Conservation (phyloP, 2,888 invertebrate genomes). For the Thecocarcelia acutangulata region DNA sequence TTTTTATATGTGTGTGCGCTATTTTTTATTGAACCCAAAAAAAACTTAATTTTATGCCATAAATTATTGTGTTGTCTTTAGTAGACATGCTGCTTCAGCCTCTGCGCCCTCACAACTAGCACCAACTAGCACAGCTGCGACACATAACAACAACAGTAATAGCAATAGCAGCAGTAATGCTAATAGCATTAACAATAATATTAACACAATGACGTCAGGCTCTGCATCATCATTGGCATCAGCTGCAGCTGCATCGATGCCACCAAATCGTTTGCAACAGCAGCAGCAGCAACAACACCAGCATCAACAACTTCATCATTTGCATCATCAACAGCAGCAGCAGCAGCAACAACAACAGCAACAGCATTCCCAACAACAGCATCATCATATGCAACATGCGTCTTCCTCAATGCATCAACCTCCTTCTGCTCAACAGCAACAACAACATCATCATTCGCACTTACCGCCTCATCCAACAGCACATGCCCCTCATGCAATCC, state of each 20-base stretch:
- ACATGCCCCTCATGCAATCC: slow-evolving; percentile 66
- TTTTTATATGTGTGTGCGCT: slow-evolving; percentile 61
- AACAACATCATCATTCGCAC: slow-evolving; percentile 69
- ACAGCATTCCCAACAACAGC: slow-evolving; percentile 71
- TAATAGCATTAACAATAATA: slow-evolving; percentile 47
- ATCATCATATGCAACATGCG: slow-evolving; percentile 73
- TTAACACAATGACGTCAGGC: slow-evolving; percentile 43
- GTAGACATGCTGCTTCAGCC: slow-evolving; percentile 60
- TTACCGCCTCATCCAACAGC: slow-evolving; percentile 71
- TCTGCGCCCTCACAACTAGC: slow-evolving; percentile 51
- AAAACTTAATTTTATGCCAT: slow-evolving; percentile 58
- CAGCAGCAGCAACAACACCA: slow-evolving; percentile 46
- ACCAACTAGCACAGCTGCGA: slow-evolving; percentile 45
- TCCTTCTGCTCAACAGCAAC: slow-evolving; percentile 60
- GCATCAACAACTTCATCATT: slow-evolving; percentile 57
- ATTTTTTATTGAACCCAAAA: slow-evolving; percentile 15
- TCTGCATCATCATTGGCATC: slow-evolving; percentile 59
- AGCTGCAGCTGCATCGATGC: slow-evolving; percentile 36
- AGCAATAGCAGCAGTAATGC: slow-evolving; percentile 20
- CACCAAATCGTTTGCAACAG: slow-evolving; percentile 58
- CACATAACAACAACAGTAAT: slow-evolving; percentile 42
- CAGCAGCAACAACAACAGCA: slow-evolving; percentile 71
- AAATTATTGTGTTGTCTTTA: slow-evolving; percentile 62
- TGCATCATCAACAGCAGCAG: slow-evolving; percentile 69
- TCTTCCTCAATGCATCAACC: slow-evolving; percentile 70